phyloP scores from a whole-genome alignment of 2,888 invertebrate genomes.

The Lepidonotus clava region DNA sequence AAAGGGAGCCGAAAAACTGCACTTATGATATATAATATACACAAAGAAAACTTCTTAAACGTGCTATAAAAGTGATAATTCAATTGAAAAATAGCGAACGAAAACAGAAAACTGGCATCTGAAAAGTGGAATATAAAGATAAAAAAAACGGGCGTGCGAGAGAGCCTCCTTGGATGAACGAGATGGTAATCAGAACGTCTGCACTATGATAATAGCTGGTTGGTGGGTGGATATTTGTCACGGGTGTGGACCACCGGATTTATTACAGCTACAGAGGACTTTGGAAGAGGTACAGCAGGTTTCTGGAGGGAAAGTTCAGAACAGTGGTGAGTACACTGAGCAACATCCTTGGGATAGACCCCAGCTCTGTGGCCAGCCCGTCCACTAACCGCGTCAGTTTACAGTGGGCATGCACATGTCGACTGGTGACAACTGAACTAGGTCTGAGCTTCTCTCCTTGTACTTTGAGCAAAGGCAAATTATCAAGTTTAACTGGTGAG shows the following conservation, averaged over 20 bases:
- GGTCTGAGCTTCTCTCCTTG: no score
- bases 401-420: neutral
- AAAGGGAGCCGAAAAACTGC: slow-evolving; percentile 50
- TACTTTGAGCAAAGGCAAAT: no score
- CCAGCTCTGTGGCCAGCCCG: neutral
- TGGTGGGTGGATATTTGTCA: slow-evolving; percentile 19
- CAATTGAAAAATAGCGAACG: slow-evolving; percentile 48
- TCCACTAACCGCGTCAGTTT: no score
- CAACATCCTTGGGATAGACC: neutral
- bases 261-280: slow-evolving; percentile 36
- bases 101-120: slow-evolving; percentile 48
- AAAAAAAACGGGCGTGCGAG: slow-evolving; percentile 43
- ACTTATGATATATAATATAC: slow-evolving; percentile 49
- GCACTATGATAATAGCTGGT: slow-evolving; percentile 28
- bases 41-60: slow-evolving; percentile 38
- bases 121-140: slow-evolving; percentile 50
- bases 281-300: slow-evolving; percentile 40
- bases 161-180: slow-evolving; percentile 54
- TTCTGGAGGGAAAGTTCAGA: slow-evolving; percentile 33
- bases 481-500: no score
- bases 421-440: slow-evolving; percentile 3
- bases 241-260: slow-evolving; percentile 13
- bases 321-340: slow-evolving; percentile 4
- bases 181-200: slow-evolving; percentile 11
- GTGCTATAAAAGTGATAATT: slow-evolving; percentile 55